Conservation (phyloP, 2,797 vertebrate species). For the Cetoscarus ocellatus region DNA sequence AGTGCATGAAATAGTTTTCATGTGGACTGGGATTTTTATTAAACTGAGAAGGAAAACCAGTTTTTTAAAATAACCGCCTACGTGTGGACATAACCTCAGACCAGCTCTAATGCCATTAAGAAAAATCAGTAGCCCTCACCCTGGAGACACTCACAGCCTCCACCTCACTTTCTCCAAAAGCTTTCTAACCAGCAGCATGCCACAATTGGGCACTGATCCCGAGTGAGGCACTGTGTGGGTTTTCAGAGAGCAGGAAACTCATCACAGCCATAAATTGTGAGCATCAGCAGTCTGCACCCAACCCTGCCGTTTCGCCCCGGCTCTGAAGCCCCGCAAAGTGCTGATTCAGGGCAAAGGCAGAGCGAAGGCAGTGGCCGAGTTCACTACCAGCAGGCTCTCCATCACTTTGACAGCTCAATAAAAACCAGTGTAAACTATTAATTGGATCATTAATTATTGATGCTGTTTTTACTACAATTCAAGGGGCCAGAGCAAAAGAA, state of each 20-base stretch:
- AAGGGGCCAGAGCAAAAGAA: slow-evolving; percentile 67
- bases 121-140: slow-evolving; percentile 16
- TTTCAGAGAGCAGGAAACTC: slow-evolving; percentile 78
- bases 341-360: slow-evolving; percentile 83
- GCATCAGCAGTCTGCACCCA: slow-evolving; percentile 75
- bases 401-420: slow-evolving; percentile 91
- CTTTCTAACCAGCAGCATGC: slow-evolving; percentile 72
- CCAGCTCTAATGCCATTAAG: slow-evolving; percentile 20
- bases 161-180: slow-evolving; percentile 44
- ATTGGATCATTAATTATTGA: slow-evolving; percentile 93
- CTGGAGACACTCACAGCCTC: slow-evolving; percentile 21
- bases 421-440: slow-evolving; percentile 91
- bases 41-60: no score
- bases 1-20: no score
- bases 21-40: no score
- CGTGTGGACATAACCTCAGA: neutral
- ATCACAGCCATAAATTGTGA: slow-evolving; percentile 79
- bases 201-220: slow-evolving; percentile 69
- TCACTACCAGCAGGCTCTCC: slow-evolving; percentile 80
- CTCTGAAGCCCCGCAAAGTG: slow-evolving; percentile 76
- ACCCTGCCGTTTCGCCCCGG: slow-evolving; percentile 63
- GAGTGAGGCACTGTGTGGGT: slow-evolving; percentile 62
- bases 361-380: slow-evolving; percentile 69
- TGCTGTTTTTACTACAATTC: slow-evolving; percentile 84
- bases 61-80: no score